phyloP scores from a whole-genome alignment of 2,797 vertebrate species.

The Lates japonicus region DNA sequence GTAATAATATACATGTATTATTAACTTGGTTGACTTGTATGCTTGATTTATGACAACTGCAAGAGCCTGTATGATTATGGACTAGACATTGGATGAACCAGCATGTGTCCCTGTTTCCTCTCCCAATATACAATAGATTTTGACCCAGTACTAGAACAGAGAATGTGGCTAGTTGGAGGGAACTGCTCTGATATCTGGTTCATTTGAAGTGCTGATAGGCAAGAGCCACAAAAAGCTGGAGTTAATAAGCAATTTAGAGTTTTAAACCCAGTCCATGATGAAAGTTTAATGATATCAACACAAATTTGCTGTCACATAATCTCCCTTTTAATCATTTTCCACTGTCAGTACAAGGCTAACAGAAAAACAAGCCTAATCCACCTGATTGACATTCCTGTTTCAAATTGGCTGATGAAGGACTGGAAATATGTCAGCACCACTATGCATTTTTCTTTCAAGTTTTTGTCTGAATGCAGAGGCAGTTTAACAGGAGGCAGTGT shows the following conservation, averaged over 20 bases:
- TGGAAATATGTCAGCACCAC: conserved; percentile 74
- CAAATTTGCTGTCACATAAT: conserved; percentile 83
- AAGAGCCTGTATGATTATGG: neutral
- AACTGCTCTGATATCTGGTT: conserved; percentile 73
- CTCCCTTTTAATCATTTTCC: conserved; percentile 81
- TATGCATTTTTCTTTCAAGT: conserved; percentile 66
- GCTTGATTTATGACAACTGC: neutral
- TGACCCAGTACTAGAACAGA: conserved; percentile 31
- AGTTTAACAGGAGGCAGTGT: conserved; percentile 31
- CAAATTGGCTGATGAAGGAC: conserved; percentile 69
- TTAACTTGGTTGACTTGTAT: neutral
- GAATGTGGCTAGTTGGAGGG: conserved; percentile 15
- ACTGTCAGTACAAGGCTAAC: conserved; percentile 71
- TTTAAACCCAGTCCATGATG: conserved; percentile 81
- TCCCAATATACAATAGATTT: conserved; percentile 37
- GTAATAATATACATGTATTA: too few species aligned
- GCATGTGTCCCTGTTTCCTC: conserved; percentile 20
- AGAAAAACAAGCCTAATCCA: conserved; percentile 81
- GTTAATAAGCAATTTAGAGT: conserved; percentile 86
- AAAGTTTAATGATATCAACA: conserved; percentile 87
- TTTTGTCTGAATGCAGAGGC: conserved; percentile 65
- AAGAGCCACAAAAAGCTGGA: conserved; percentile 75
- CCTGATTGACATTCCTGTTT: conserved; percentile 80
- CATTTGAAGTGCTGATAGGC: conserved; percentile 85
- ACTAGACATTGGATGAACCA: neutral